Evolutionary conservation across 2,113 vertebrate genomes (phyloP), one percentile per base, ranked within the genome.

Genomic region (Penelope pileata): DNA sequence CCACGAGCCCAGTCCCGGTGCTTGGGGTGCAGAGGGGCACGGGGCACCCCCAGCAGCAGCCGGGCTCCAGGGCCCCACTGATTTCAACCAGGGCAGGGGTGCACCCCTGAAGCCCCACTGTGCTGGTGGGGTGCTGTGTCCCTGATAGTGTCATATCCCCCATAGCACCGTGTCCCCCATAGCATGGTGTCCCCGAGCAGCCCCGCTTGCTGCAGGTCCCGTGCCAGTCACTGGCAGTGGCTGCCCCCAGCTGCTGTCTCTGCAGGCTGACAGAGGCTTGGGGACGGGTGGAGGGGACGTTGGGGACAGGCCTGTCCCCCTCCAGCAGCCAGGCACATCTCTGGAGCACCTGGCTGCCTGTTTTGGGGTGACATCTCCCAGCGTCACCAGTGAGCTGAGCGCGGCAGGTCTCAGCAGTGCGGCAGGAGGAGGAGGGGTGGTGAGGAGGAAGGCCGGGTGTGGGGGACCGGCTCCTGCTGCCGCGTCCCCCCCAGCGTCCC

Each of bases 391-490:
- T n/a, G 69, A 29, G 30, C 19, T 0, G 2, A 68, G 36, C 42
- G 16, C 1, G 0, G 40, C 59, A 47, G 17, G 29, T 91, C 74
- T 87, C 67, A 77, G 78, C 3, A 6, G 43, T 19, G 13, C 64
- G 34, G 22, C 5, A 63, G 26, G 26, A 40, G 60, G 60, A 56
- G 40, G 50, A 86, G 38, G 32, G 53, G 48, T 23, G 0, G 0
- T 0, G 8, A 30, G 0, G 23, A 81, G 64, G 69, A 81, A 76
- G 82, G 93, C 78, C 0, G 67, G 30, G 72, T 67, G 91, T 0
- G 7, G 64, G 43, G 88, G 68, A 95, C 53, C 88, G 34, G 36
- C 91, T 92, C 92, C 92, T 88, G 88, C 95, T 95, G 94, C 83
- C 0, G 3, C 2, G 2, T 45, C 80, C 72, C 91, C 85, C 83